Evolutionary conservation across 2,888 invertebrate genomes (phyloP), one percentile per base, ranked within the genome.

Genomic region (Meandrusa payeni): DNA sequence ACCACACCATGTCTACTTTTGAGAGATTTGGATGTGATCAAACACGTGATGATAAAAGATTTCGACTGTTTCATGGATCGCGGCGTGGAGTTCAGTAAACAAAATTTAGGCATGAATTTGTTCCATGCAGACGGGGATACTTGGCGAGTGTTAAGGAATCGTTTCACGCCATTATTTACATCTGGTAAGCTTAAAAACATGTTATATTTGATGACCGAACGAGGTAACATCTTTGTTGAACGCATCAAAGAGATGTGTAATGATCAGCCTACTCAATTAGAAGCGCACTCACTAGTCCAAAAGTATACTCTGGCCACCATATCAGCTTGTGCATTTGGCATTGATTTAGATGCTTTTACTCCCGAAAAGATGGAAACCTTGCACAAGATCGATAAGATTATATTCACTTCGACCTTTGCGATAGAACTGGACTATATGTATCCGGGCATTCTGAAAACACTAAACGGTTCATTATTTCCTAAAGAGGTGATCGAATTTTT

Each of bases 151-250:
- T 49, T 76, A n/a, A 61, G 76, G 39, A 61, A 55, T 20, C 55
- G 58, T 1, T 64, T 79, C 7, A 64, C 69, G 1, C 72, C 76
- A 1, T 52, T 74, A 10, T 79, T 78, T 37, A 72, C 74, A 2
- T 60, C 76, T 0, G 67, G 69, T 1, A 77, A 79, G 53, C 48
- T 76, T 6, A 76, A 66, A 44, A 69, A 67, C 19, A 77, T 79
- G 76, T 57, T 71, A 11, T 51, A 65, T 46, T 39, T 77, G 10
- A 15, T 15, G 15, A 15, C 15, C 4, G 15, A 15, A 3, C 15
- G 15, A 3, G 15, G 15, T 15, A 4, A 15, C 2, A 15, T 4
- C 15, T 4, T 15, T 15, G 4, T 15, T 2, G 4, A 15, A 15
- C 4, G 4, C 15, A 15, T 15, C 2, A 15, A 15, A 3, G 15